These are phyloP conservation scores for Molossus alvarezi DNA, from an alignment of 2,797 vertebrate genomes.

Conservation along the genomic window DNA sequence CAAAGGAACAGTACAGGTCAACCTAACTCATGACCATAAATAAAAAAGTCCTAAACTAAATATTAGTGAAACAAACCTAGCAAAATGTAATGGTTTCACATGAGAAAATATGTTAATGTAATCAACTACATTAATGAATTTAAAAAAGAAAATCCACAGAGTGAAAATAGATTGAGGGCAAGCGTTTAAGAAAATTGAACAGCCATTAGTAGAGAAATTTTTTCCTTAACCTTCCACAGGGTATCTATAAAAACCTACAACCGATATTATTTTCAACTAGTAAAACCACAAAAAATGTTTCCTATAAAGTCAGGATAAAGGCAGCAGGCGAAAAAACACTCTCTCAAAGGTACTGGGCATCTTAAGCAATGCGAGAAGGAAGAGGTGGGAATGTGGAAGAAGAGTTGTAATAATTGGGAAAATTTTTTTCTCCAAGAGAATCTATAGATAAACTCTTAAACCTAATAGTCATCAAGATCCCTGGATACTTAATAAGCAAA, in stretches of 20 bases:
- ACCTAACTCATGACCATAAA: neutral
- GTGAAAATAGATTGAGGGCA: slow-evolving; percentile 26
- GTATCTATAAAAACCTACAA: slow-evolving; percentile 1
- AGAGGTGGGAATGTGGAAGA: neutral
- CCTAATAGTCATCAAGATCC: neutral
- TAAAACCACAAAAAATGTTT: slow-evolving; percentile 21
- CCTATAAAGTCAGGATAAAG: slow-evolving; percentile 17
- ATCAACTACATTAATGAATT: slow-evolving; percentile 34
- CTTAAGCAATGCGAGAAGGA: neutral
- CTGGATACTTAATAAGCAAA: slow-evolving; percentile 31
- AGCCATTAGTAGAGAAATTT: neutral
- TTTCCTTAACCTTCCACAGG: slow-evolving; percentile 3
- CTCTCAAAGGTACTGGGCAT: neutral
- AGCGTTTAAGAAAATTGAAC: slow-evolving; percentile 37
- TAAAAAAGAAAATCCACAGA: slow-evolving; percentile 32
- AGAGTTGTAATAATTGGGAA: neutral
- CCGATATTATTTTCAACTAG: slow-evolving; percentile 46
- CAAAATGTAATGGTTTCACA: neutral
- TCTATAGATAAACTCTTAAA: neutral
- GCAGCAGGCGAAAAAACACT: neutral
- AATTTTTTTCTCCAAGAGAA: slow-evolving; percentile 31
- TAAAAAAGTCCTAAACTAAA: slow-evolving; percentile 7
- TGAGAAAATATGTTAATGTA: neutral
- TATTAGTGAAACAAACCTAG: neutral
- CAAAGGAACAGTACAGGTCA: neutral